Percentiles rank a stretch among this genome's conserved stretches.
Conservation (phyloP, 1,140 invertebrate genomes). For the Drosophila persimilis region DNA sequence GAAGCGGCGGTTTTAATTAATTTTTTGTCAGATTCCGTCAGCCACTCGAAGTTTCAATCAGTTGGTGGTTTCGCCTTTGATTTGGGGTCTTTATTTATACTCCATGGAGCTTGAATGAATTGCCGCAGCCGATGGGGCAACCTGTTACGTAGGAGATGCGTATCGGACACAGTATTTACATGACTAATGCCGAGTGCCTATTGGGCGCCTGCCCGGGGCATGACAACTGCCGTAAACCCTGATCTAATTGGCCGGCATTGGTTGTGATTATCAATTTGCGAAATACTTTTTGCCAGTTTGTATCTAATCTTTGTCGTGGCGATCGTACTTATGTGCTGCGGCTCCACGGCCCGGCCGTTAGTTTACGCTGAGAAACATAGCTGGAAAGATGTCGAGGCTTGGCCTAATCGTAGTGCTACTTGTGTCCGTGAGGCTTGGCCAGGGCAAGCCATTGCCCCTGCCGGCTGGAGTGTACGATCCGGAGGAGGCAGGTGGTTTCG, state of each 20-base stretch:
- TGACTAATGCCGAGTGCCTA: slow-evolving; percentile 32
- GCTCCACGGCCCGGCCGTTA: slow-evolving; percentile 21
- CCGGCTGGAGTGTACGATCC: slow-evolving; percentile 43
- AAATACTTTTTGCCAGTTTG: slow-evolving; percentile 34
- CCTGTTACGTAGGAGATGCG: slow-evolving; percentile 33
- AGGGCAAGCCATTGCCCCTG: slow-evolving; percentile 23
- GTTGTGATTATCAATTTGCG: slow-evolving; percentile 30
- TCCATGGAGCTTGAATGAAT: slow-evolving; percentile 2
- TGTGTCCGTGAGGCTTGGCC: slow-evolving; percentile 8
- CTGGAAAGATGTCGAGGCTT: slow-evolving; percentile 50
- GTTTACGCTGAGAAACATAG: slow-evolving; percentile 32
- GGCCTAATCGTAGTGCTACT: slow-evolving; percentile 35
- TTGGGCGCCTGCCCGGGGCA: neutral
- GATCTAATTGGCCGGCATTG: slow-evolving; percentile 23
- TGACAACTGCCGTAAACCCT: slow-evolving; percentile 22
- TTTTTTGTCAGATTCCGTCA: slow-evolving; percentile 15
- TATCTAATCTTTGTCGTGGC: slow-evolving; percentile 35
- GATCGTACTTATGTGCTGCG: slow-evolving; percentile 29
- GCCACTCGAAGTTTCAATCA: slow-evolving; percentile 59
- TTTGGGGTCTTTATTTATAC: neutral
- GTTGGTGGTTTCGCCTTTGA: slow-evolving; percentile 15
- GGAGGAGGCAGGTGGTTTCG: slow-evolving; percentile 58
- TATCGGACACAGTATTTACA: slow-evolving; percentile 29
- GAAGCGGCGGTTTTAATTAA: slow-evolving; percentile 26
- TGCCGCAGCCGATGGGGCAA: slow-evolving; percentile 15